Evolutionary conservation across 2,797 vertebrate species (phyloP).

Genomic region (Pteropus rufus): DNA sequence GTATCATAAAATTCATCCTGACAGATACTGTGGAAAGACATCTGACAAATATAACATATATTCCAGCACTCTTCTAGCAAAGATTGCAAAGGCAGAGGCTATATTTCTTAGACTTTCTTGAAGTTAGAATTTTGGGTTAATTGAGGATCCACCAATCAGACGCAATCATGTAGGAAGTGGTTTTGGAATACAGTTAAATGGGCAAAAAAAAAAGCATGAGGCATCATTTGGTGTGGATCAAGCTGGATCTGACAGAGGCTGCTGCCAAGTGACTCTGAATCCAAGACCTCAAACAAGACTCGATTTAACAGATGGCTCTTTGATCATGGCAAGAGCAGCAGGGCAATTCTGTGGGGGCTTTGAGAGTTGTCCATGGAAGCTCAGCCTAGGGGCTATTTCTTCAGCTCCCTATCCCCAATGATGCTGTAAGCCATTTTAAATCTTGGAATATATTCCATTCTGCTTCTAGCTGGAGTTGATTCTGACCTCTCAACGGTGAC

Average conservation of each 20-base stretch:
- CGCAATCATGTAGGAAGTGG: not conserved
- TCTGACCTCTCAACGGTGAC: not conserved
- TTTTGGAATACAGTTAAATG: not conserved
- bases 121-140: slow-evolving; percentile 29
- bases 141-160: not conserved
- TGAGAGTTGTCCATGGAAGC: not conserved
- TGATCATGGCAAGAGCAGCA: not conserved
- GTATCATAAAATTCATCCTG: not conserved
- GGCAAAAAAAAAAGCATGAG: not conserved
- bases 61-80: not conserved
- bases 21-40: not conserved
- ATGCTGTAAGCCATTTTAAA: not conserved
- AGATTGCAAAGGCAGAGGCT: slow-evolving; percentile 9
- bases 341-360: not conserved
- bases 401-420: not conserved
- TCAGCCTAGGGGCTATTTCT: not conserved
- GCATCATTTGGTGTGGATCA: not conserved
- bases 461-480: not conserved
- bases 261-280: not conserved
- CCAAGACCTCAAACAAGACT: not conserved
- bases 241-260: not conserved
- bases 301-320: not conserved
- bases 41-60: not conserved
- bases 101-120: slow-evolving; percentile 39
- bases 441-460: not conserved